Base-by-base conservation (phyloP, 2,888 invertebrate species). In the Aquatica leii region DNA sequence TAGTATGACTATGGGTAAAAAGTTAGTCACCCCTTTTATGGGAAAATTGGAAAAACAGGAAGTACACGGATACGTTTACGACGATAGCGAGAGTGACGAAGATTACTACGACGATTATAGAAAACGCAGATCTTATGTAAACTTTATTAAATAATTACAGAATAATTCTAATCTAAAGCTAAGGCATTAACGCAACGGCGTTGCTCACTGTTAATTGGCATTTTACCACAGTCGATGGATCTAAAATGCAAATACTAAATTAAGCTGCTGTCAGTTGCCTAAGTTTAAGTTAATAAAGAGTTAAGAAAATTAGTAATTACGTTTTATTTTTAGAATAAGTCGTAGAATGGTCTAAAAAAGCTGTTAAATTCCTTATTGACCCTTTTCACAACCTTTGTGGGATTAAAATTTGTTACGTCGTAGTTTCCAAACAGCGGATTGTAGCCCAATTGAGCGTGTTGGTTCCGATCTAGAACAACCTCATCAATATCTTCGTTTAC, bases 371-470 rank as follows among this genome's bases (percentile, higher is more conserved):
- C 63, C 15, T 51, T 63, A 46, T 64, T 69, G 24, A 69, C 60
- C 17, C 55, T 53, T 35, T 54, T 59, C 6, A 67, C 41, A 31
- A 71, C 40, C 50, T 61, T 59, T 9, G 60, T 61, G 1, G 69
- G 66, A 56, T 66, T 68, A 34, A 69, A 69, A 53, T 67, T 67
- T 1, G 68, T 56, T 2, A 69, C 14, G 56, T 68, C 55, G 55
- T 65, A 62, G 37, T 61, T 67, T 5, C 66, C 69, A 24, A 65
- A 52, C 18, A 68, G n/a, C 1, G 69, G 68, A 63, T 65, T 72
- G 17, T 56, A 61, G 0, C 57, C 67, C 5, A 59, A 54, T 18
- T 56, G 24, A 11, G 24, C n/a, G 31, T 46, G 43, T 46, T 46
- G 55, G 20, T 37, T n/a, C 18, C 46, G 46, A 15, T 52, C 62